Evolutionary conservation across 2,797 vertebrate species (phyloP).

Genomic region (Enteromius paludinosus): DNA sequence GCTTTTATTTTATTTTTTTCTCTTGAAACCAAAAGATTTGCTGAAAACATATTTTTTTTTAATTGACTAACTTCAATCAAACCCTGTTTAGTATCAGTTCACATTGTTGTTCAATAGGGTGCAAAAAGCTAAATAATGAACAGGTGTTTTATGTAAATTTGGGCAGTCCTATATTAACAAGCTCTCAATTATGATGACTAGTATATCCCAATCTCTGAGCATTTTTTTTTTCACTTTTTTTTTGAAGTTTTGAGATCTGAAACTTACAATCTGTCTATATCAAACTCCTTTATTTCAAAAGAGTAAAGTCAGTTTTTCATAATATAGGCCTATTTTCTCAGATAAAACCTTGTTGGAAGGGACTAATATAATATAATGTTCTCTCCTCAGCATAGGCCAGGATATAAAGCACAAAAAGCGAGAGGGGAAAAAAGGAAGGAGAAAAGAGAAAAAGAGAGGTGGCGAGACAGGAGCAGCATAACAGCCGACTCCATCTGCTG

Average conservation of each 20-base stretch:
- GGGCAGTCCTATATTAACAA: neutral
- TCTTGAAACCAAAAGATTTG: no score
- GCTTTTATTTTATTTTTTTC: neutral
- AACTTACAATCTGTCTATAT: neutral
- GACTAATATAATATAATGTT: constrained; percentile 62
- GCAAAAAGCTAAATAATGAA: neutral
- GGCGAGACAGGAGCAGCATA: constrained; percentile 31
- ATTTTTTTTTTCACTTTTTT: neutral
- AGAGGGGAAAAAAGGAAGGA: constrained; percentile 5
- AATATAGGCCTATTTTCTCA: neutral
- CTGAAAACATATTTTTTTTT: neutral
- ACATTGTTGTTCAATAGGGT: neutral
- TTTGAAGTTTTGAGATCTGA: neutral
- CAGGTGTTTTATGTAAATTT: neutral
- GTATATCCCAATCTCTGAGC: neutral
- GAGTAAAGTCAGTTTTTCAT: constrained; percentile 4
- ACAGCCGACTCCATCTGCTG: constrained; percentile 62
- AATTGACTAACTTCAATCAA: neutral
- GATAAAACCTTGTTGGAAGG: constrained; percentile 75
- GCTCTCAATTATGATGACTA: neutral
- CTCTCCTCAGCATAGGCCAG: neutral
- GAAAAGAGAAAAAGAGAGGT: constrained; percentile 3
- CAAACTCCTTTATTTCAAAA: neutral
- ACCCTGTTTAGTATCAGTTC: neutral
- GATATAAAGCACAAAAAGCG: constrained; percentile 40